These are phyloP conservation scores for Phocoena phocoena DNA, from an alignment of 2,113 vertebrate genomes.

Conservation along the genomic window DNA sequence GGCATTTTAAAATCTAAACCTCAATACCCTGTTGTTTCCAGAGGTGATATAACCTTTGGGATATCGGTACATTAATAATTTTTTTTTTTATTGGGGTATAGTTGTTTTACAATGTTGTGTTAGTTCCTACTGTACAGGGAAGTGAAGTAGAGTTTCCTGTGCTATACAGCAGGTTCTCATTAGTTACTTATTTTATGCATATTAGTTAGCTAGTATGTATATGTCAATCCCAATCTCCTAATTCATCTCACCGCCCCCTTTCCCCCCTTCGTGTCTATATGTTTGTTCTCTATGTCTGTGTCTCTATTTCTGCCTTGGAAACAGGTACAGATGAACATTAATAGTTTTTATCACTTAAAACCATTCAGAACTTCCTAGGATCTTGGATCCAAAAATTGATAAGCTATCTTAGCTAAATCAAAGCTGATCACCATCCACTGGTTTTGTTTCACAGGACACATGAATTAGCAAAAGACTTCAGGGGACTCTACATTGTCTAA, in stretches of 20 bases:
- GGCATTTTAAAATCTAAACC: neutral
- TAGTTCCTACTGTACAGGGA: too few species aligned
- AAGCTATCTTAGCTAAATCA: neutral
- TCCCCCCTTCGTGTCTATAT: too few species aligned
- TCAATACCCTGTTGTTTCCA: neutral
- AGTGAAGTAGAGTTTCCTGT: too few species aligned
- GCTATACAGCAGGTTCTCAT: too few species aligned
- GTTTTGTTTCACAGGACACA: neutral
- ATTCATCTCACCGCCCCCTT: too few species aligned
- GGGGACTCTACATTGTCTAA: neutral
- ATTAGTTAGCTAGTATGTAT: too few species aligned
- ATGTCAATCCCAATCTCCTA: too few species aligned
- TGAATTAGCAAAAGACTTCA: neutral
- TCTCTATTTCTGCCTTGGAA: too few species aligned
- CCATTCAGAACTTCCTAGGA: neutral
- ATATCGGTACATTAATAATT: neutral
- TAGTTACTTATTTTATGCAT: too few species aligned
- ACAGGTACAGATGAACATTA: neutral
- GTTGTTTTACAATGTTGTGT: too few species aligned
- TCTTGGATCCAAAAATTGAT: neutral
- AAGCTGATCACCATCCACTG: neutral
- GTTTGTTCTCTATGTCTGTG: too few species aligned
- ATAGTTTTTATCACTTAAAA: conserved; percentile 4
- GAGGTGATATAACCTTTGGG: neutral
- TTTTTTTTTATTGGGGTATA: too few species aligned